A percentile compares a stretch with the other conserved stretches of the same genome.
Conservation (phyloP, 1,140 invertebrate species). For the Solen grandis region DNA sequence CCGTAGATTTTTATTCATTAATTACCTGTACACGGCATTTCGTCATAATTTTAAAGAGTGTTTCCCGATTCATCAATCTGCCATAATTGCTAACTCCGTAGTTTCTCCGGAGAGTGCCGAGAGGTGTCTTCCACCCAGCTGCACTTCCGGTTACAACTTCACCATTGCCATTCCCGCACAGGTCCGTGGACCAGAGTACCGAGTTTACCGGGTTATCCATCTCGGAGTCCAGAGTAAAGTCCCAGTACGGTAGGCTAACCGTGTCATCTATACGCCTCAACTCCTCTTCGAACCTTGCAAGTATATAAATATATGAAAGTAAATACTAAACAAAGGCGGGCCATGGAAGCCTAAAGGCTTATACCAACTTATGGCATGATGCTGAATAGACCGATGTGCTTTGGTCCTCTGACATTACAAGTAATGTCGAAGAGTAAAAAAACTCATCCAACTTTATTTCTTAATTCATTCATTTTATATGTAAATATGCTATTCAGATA, state of each 20-base stretch:
- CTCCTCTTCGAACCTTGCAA: constrained; percentile 63
- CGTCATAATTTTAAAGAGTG: background rate
- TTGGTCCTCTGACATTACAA: background rate
- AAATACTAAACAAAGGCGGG: background rate
- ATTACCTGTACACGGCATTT: constrained; percentile 14
- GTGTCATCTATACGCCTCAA: constrained; percentile 55
- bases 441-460: too few relatives aligned
- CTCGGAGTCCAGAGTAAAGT: constrained; percentile 73
- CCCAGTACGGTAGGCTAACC: constrained; percentile 80
- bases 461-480: background rate
- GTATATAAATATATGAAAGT: background rate
- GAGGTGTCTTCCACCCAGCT: constrained; percentile 50
- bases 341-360: background rate
- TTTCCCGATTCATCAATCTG: background rate
- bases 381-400: background rate
- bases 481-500: too few relatives aligned
- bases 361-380: background rate
- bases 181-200: constrained; percentile 72
- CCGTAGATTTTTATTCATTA: too few relatives aligned
- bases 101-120: constrained; percentile 18
- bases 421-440: too few relatives aligned
- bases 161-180: constrained; percentile 79
- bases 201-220: constrained; percentile 75
- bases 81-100: constrained; percentile 42
- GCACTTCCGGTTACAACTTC: constrained; percentile 77